Conservation (phyloP, 2,888 invertebrate genomes). For the Steinernema scapterisci region DNA sequence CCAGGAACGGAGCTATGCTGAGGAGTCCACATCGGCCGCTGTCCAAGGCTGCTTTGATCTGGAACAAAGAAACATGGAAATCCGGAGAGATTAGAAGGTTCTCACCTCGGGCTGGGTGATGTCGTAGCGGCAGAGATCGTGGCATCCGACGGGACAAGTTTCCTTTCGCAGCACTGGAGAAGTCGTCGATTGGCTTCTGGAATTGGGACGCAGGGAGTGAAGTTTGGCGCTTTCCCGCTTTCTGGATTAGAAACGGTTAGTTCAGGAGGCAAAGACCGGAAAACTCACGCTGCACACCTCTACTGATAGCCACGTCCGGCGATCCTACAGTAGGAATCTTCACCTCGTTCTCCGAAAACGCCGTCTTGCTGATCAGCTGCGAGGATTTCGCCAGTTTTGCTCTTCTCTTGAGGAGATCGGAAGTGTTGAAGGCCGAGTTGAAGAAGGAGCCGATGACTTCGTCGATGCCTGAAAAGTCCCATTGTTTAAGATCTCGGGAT, state of each 20-base stretch:
- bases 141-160: conserved; percentile 61
- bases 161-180: conserved; percentile 54
- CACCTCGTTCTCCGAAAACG: not conserved
- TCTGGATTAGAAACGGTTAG: too few relatives aligned
- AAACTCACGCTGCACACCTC: too few relatives aligned
- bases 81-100: conserved; percentile 10
- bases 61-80: too few relatives aligned
- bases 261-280: too few relatives aligned
- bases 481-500: not conserved
- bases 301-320: too few relatives aligned
- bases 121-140: conserved; percentile 61
- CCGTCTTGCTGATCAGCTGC: not conserved
- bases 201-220: conserved; percentile 59
- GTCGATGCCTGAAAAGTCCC: conserved; percentile 13
- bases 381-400: conserved; percentile 8
- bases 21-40: conserved; percentile 61
- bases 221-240: conserved; percentile 61
- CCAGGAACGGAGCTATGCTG: conserved; percentile 62
- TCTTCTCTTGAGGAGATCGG: not conserved
- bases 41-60: conserved; percentile 62
- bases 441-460: conserved; percentile 10
- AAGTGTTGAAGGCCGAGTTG: conserved; percentile 2
- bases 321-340: too few relatives aligned
- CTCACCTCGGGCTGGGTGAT: conserved; percentile 60
- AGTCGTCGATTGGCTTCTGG: conserved; percentile 51